These are phyloP conservation scores for Sebastolobus altivelis DNA, from an alignment of 2,797 vertebrate genomes.

Conservation along the genomic window DNA sequence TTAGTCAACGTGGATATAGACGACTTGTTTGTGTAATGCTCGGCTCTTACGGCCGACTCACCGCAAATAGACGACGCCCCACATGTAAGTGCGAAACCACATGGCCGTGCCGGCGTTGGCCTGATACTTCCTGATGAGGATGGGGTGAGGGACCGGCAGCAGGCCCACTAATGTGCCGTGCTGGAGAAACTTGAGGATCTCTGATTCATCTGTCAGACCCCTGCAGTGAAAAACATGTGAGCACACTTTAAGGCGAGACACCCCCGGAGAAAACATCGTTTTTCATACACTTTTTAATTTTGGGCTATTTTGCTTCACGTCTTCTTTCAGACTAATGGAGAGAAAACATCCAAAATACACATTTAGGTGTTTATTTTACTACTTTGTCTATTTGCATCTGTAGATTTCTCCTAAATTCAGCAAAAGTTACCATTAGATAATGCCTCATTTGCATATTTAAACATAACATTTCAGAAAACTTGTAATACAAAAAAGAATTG, in stretches of 20 bases:
- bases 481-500: too few relatives aligned
- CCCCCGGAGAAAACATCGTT: too few relatives aligned
- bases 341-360: too few relatives aligned
- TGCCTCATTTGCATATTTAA: too few relatives aligned
- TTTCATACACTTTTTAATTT: too few relatives aligned
- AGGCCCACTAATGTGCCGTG: conserved; percentile 97
- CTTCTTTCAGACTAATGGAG: too few relatives aligned
- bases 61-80: conserved; percentile 99
- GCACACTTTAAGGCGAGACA: neutral
- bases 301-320: too few relatives aligned
- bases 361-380: too few relatives aligned
- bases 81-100: conserved; percentile 99
- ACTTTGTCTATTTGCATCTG: too few relatives aligned
- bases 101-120: conserved; percentile 97
- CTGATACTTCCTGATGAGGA: conserved; percentile 99
- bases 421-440: too few relatives aligned
- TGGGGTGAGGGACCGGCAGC: conserved; percentile 97
- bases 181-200: conserved; percentile 97
- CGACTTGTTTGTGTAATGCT: neutral
- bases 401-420: too few relatives aligned
- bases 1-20: neutral
- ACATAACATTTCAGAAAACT: too few relatives aligned
- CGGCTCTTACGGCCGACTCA: conserved; percentile 71
- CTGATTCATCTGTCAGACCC: conserved; percentile 96
- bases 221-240: conserved; percentile 74